phyloP scores from a whole-genome alignment of 2,797 vertebrate genomes.

The Psittacula echo region DNA sequence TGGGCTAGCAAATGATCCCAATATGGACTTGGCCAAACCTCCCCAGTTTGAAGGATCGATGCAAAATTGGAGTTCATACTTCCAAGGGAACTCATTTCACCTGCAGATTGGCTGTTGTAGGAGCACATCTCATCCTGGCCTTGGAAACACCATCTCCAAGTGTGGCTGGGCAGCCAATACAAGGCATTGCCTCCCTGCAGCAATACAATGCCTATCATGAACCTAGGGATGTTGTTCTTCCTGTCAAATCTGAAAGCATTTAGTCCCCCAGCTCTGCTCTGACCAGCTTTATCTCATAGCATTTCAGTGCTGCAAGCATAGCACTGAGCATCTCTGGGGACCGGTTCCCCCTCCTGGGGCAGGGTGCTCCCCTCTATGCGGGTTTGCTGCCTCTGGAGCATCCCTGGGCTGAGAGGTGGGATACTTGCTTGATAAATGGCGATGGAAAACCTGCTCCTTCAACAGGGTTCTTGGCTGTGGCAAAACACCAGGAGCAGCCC shows the following conservation, averaged over 20 bases:
- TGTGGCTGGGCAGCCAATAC: accelerated
- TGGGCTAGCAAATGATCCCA: not conserved
- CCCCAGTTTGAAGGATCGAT: not conserved
- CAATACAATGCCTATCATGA: accelerated
- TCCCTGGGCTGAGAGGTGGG: not conserved
- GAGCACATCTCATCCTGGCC: not conserved
- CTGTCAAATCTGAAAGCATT: accelerated
- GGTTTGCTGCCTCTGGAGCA: not conserved
- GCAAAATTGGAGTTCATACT: not conserved
- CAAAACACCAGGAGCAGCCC: not conserved
- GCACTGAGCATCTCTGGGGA: not conserved
- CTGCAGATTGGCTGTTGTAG: not conserved
- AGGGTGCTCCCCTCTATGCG: accelerated
- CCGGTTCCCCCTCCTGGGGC: accelerated
- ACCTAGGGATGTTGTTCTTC: not conserved
- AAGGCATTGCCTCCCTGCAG: not conserved
- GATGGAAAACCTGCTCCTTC: not conserved
- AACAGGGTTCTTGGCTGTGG: accelerated
- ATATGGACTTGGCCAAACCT: not conserved
- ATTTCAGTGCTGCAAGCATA: not conserved
- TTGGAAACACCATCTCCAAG: not conserved
- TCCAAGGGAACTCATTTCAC: not conserved
- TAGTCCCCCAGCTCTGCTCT: not conserved
- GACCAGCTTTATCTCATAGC: not conserved
- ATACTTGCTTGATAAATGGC: no score